A percentile compares a stretch with the other conserved stretches of the same genome.
Conservation (phyloP, 2,113 vertebrate genomes). For the Mustelus asterias region DNA sequence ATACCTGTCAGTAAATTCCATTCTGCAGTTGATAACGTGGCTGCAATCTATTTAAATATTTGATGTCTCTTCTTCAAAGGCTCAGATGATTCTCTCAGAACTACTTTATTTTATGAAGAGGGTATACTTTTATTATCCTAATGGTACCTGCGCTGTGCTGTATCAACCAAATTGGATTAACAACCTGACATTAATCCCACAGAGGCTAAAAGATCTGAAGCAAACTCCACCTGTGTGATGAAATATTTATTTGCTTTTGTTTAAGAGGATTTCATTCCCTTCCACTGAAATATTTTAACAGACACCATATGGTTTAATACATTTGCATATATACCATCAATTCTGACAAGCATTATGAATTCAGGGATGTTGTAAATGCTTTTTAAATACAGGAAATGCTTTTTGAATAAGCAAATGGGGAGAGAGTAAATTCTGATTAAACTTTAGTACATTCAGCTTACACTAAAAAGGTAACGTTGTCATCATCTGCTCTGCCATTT, state of each 20-base stretch:
- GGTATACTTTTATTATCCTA: conserved; percentile 11
- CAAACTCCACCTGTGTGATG: conserved; percentile 9
- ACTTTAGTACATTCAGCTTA: not conserved
- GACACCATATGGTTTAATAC: not conserved
- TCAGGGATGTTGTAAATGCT: not conserved
- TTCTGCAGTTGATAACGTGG: not conserved
- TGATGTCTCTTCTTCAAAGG: not conserved
- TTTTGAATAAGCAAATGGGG: not conserved
- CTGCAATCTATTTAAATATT: conserved; percentile 6
- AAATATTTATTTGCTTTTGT: conserved; percentile 31
- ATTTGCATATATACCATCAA: conserved; percentile 1
- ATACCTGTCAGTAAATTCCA: not conserved
- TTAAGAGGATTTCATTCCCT: not conserved
- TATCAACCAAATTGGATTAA: conserved; percentile 25
- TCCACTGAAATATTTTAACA: conserved; percentile 27
- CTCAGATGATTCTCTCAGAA: not conserved
- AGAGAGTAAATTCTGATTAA: not conserved
- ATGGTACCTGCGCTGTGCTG: not conserved
- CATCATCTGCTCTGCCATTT: too few species aligned
- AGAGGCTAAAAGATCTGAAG: conserved; percentile 3
- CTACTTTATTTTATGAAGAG: conserved; percentile 1
- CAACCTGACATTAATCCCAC: not conserved
- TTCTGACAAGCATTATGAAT: not conserved
- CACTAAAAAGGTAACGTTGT: too few species aligned
- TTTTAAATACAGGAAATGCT: not conserved